Base-by-base conservation (phyloP, 2,888 invertebrate genomes). In the Yponomeuta plumbellus region DNA sequence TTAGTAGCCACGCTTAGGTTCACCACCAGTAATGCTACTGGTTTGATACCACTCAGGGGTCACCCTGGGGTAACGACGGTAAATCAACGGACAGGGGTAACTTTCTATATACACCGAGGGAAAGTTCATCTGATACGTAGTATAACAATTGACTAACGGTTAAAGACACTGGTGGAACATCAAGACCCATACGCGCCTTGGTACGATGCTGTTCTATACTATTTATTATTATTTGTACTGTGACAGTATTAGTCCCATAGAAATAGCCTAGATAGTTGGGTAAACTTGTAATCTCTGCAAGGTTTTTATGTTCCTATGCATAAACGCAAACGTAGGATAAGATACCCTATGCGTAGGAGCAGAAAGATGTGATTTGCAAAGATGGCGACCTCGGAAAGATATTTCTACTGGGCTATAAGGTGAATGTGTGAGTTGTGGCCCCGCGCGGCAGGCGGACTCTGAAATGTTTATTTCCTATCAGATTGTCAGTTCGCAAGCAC, bases 401-500 rank as follows among this genome's bases (percentile, higher is more conserved):
- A 22, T 21, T 58, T 58, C 58, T 58, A 21, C 22, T 58, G 58
- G 58, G 58, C 20, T 20, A 58, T 58, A n/a, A 17, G 26, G 61
- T 61, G 2, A 34, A 61, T 22, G 20, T 78, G 78, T 78, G 77
- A 75, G 75, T 74, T 75, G 79, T 74, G 78, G 76, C 74, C 44
- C 44, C 44, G 73, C 73, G 82, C 77, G 86, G 78, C 79, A 81
- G 77, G 63, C 21, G 80, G 83, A 34, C 17, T 84, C 83, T 81
- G 79, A 75, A 81, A 81, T 86, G 87, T 91, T 91, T 91, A 89
- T 91, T 91, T 90, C 87, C 91, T 91, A 91, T 91, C 89, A 84
- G 85, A 88, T 91, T 91, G 91, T 88, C 90, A 88, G 91, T 90
- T 88, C 86, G 88, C 89, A 82, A 88, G 88, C 91, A 91, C 91